phyloP scores from a whole-genome alignment of 2,113 vertebrate genomes.

The Setophaga kirtlandii region DNA sequence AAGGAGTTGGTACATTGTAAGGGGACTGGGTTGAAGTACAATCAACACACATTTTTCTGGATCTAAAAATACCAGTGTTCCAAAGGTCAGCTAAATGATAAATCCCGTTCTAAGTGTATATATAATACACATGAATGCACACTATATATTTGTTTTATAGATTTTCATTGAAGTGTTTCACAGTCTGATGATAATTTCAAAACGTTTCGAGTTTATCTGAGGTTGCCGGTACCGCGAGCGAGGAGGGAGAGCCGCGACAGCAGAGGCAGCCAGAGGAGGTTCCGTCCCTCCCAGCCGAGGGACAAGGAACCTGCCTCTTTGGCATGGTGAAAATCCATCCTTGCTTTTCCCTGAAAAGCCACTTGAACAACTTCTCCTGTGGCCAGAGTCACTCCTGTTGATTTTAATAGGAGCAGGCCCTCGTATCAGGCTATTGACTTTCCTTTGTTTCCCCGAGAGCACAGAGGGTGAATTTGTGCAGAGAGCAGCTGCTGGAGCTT shows the following conservation, averaged over 20 bases:
- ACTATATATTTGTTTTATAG: constrained; percentile 64
- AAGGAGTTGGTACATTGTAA: constrained; percentile 21
- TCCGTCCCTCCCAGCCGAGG: not conserved
- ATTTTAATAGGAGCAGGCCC: not conserved
- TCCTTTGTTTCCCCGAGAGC: constrained; percentile 30
- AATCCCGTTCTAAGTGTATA: constrained; percentile 37
- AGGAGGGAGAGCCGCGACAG: not conserved
- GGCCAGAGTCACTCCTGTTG: not conserved
- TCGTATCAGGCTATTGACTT: not conserved
- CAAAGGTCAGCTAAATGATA: constrained; percentile 65
- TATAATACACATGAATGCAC: constrained; percentile 48
- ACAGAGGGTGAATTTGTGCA: not conserved
- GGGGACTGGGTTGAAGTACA: constrained; percentile 5
- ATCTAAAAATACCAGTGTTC: constrained; percentile 60
- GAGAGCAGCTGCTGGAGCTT: constrained; percentile 1
- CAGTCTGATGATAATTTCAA: constrained; percentile 52
- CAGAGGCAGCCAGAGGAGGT: not conserved
- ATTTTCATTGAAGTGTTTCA: constrained; percentile 59
- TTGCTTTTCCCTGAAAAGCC: not conserved
- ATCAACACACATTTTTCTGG: constrained; percentile 33
- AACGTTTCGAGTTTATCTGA: constrained; percentile 39
- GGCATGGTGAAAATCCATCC: not conserved
- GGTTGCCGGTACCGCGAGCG: not conserved
- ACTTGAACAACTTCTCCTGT: not conserved
- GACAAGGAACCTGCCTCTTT: not conserved